These are phyloP conservation scores for Mobula birostris DNA, from an alignment of 2,113 vertebrate species.

Conservation along the genomic window DNA sequence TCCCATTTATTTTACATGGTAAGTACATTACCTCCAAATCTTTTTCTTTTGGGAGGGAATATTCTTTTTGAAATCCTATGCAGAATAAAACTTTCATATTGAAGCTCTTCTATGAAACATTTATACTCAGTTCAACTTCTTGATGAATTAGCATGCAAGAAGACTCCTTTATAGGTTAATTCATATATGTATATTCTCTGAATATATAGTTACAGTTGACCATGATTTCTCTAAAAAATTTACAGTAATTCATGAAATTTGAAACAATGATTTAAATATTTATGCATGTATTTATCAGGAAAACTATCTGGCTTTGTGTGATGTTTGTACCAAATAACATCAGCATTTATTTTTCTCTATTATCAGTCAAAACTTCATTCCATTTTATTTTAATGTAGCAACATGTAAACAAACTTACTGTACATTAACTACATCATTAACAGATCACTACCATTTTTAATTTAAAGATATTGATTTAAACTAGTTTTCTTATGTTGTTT, in stretches of 20 bases:
- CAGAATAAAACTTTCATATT: background rate
- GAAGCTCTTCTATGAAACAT: background rate
- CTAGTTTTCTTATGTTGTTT: slow-evolving; percentile 36
- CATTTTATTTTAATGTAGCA: background rate
- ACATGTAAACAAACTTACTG: background rate
- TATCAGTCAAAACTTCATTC: background rate
- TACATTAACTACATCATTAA: background rate
- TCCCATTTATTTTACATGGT: background rate
- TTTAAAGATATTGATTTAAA: background rate
- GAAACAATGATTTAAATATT: background rate
- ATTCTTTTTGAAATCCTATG: background rate
- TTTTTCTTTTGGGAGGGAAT: background rate
- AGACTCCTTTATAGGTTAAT: background rate
- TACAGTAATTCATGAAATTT: background rate
- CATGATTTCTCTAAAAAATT: background rate
- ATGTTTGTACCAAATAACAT: background rate
- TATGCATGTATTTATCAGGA: background rate
- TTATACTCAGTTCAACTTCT: background rate
- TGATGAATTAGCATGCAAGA: too few relatives aligned
- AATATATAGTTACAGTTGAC: background rate
- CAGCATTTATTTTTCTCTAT: background rate
- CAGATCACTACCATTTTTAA: background rate
- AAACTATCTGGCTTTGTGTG: background rate
- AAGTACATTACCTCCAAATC: background rate
- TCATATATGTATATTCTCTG: background rate